phyloP scores from a whole-genome alignment of 2,113 vertebrate genomes.

The Chaetops frenatus region DNA sequence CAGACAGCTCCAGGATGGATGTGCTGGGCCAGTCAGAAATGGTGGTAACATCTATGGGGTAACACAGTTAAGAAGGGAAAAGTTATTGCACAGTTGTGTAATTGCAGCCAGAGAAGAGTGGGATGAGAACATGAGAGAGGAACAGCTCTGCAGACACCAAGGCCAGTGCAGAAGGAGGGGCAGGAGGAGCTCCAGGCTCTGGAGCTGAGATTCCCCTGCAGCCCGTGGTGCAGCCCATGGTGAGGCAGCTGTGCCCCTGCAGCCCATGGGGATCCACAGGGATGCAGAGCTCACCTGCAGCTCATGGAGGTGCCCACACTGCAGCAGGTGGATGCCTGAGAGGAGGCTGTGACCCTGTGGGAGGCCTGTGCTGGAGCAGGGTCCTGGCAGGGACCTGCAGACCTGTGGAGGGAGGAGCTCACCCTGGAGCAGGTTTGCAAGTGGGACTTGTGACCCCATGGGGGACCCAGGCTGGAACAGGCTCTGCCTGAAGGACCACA shows the following conservation, averaged over 20 bases:
- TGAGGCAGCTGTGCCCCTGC: neutral
- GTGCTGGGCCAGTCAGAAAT: neutral
- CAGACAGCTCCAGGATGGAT: neutral
- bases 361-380: neutral
- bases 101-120: accelerated
- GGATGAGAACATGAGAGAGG: neutral
- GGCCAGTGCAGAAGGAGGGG: neutral
- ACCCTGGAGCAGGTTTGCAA: neutral
- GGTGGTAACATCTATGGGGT: neutral
- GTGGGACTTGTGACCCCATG: neutral
- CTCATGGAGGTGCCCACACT: neutral
- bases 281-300: neutral
- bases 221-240: neutral
- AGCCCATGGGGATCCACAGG: neutral
- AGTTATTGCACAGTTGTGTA: neutral
- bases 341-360: neutral
- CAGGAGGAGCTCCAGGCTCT: neutral
- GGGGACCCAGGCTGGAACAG: neutral
- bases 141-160: neutral
- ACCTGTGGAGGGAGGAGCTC: neutral
- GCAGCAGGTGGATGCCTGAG: neutral
- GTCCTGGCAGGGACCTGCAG: neutral
- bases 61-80: neutral
- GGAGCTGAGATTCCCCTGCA: neutral
- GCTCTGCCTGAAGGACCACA: neutral